A percentile compares a stretch with the other conserved stretches of the same genome.
phyloP scores from a whole-genome alignment of 1,140 invertebrate genomes.

The Drosophila insularis region DNA sequence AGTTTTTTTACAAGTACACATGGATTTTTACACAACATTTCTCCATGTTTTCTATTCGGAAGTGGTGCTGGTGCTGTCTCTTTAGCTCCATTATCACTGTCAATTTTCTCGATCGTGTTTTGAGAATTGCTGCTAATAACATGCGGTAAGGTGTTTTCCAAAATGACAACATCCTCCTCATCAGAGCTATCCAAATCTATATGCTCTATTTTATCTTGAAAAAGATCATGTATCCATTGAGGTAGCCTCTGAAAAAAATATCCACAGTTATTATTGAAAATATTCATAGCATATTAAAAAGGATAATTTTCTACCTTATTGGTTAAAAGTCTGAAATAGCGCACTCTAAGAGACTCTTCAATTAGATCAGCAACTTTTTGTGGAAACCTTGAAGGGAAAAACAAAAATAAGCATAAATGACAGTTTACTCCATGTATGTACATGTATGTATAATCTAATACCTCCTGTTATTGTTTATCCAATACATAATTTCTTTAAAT shows the following conservation, averaged over 20 bases:
- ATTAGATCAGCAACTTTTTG: background rate
- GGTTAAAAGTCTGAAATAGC: background rate
- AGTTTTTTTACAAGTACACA: slow-evolving; percentile 1
- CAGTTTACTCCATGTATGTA: no score
- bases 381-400: background rate
- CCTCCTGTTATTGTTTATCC: slow-evolving; percentile 1
- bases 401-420: background rate
- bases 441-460: background rate
- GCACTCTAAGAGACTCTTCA: background rate
- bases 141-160: background rate
- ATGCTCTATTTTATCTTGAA: slow-evolving; percentile 4
- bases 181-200: slow-evolving; percentile 5
- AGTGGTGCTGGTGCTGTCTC: background rate
- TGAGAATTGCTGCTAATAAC: background rate
- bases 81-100: background rate
- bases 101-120: background rate
- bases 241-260: background rate
- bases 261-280: background rate
- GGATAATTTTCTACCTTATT: background rate
- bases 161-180: background rate
- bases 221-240: background rate
- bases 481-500: slow-evolving; percentile 1
- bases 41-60: background rate
- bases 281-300: background rate
- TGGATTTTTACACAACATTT: background rate